Evolutionary conservation across 2,888 invertebrate genomes (phyloP).

Genomic region (Hermaeophaga mercurialis): DNA sequence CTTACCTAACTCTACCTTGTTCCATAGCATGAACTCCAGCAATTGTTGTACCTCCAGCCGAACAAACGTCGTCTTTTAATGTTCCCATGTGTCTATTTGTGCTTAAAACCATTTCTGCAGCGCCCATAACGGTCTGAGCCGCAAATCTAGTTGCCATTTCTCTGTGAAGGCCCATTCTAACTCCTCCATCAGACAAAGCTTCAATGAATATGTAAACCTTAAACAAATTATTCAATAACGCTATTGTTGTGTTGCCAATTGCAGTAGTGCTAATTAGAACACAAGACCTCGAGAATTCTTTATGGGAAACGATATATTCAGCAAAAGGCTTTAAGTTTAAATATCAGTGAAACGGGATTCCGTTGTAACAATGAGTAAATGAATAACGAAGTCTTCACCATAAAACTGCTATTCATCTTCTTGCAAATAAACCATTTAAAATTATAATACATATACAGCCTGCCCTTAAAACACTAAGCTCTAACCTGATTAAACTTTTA

Average conservation of each 20-base stretch:
- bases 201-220: conserved; percentile 86
- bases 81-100: conserved; percentile 78
- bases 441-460: no score
- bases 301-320: no score
- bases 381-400: no score
- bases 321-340: no score
- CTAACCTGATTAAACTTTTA: no score
- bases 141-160: conserved; percentile 78
- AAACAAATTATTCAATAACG: conserved; percentile 43
- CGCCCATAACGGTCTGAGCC: conserved; percentile 81
- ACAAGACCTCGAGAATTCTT: no score
- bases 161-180: conserved; percentile 86
- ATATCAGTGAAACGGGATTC: no score
- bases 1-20: conserved; percentile 74
- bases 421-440: no score
- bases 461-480: no score
- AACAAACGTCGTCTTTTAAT: conserved; percentile 84
- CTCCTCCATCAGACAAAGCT: conserved; percentile 91
- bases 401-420: no score
- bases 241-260: neutral
- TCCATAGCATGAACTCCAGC: conserved; percentile 84
- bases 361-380: no score
- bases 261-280: no score
- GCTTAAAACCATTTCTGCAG: conserved; percentile 78
- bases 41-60: conserved; percentile 90